phyloP scores from a whole-genome alignment of 2,888 invertebrate genomes.

The Kryphioiulus occultus region DNA sequence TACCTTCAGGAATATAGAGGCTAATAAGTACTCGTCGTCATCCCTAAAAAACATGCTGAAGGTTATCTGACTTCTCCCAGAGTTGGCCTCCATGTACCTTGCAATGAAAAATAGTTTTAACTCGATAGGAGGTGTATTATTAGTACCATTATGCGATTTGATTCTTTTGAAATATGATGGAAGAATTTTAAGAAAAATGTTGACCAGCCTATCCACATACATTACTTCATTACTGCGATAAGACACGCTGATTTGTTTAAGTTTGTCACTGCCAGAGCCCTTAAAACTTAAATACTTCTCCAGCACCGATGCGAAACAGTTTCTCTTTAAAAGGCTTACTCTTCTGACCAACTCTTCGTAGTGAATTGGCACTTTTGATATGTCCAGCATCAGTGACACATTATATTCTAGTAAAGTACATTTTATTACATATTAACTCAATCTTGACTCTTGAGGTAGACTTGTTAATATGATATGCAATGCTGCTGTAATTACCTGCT shows the following conservation, averaged over 20 bases:
- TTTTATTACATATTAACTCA: too few relatives aligned
- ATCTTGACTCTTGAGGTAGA: too few relatives aligned
- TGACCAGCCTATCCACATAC: background rate
- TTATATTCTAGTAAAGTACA: background rate
- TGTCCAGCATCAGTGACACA: conserved; percentile 39
- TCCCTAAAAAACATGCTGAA: conserved; percentile 3
- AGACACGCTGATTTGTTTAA: background rate
- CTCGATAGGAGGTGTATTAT: background rate
- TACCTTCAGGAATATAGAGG: conserved; percentile 27
- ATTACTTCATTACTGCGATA: conserved; percentile 11
- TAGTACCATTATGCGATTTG: background rate
- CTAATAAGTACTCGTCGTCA: conserved; percentile 1
- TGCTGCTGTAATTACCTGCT: background rate
- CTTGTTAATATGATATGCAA: too few relatives aligned
- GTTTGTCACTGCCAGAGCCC: background rate
- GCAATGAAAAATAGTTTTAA: background rate
- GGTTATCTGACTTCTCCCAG: background rate
- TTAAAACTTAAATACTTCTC: conserved; percentile 37
- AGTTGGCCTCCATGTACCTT: background rate
- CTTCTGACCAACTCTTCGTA: conserved; percentile 33
- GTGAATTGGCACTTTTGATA: conserved; percentile 40
- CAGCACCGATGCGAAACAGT: background rate
- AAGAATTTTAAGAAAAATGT: too few relatives aligned
- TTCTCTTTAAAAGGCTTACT: conserved; percentile 19
- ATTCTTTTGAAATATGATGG: background rate